These are phyloP conservation scores for Megalurothrips usitatus DNA, from an alignment of 2,888 invertebrate species.

Conservation along the genomic window DNA sequence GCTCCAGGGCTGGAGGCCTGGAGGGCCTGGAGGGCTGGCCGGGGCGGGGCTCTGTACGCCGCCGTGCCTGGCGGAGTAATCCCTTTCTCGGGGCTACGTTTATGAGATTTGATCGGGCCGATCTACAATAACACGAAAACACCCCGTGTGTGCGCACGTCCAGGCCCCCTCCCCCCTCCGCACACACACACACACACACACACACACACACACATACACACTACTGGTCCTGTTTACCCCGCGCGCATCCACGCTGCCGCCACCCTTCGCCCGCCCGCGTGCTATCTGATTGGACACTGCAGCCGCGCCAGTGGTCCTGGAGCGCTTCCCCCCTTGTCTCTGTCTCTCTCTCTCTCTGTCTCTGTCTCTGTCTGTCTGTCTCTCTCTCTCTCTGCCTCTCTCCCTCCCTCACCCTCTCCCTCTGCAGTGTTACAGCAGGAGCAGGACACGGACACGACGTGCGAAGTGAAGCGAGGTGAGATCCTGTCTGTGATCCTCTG, in stretches of 20 bases:
- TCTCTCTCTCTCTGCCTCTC: too few relatives aligned
- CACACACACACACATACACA: too few relatives aligned
- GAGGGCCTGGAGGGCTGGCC: neutral
- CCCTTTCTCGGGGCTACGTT: neutral
- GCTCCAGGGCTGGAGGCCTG: too few relatives aligned
- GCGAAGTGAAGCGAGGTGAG: conserved; percentile 24
- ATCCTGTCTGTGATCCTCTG: conserved; percentile 17
- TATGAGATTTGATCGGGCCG: conserved; percentile 6
- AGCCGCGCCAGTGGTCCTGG: neutral
- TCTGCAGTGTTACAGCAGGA: too few relatives aligned
- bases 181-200: too few relatives aligned
- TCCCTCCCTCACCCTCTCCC: too few relatives aligned
- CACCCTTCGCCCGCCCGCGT: neutral
- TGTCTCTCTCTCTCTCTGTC: too few relatives aligned
- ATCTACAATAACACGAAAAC: conserved; percentile 8
- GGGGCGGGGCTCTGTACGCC: neutral
- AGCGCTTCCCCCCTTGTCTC: too few relatives aligned
- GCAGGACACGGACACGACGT: conserved; percentile 9
- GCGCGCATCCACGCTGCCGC: neutral
- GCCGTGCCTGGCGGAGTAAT: neutral
- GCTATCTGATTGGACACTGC: neutral
- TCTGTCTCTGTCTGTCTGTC: too few relatives aligned
- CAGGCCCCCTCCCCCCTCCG: neutral
- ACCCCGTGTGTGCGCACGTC: neutral
- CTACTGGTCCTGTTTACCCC: too few relatives aligned